Conservation (phyloP, 2,797 vertebrate species). For the Thunnus albacares region DNA sequence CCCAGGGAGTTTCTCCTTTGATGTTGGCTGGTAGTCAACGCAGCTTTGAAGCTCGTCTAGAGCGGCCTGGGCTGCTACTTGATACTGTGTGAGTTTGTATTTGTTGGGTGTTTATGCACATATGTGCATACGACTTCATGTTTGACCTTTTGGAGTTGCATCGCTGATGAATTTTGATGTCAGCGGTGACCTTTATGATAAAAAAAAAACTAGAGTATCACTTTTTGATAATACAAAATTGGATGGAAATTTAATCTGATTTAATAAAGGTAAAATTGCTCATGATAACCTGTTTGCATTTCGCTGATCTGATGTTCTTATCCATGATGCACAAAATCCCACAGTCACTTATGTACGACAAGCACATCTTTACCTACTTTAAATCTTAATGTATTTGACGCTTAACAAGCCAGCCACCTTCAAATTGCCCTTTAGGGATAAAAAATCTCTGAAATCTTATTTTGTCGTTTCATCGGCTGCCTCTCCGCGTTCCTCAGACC, state of each 20-base stretch:
- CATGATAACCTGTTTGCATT: slow-evolving; percentile 44
- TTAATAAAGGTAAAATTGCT: slow-evolving; percentile 19
- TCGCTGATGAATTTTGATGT: slow-evolving; percentile 25
- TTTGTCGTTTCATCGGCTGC: slow-evolving; percentile 75
- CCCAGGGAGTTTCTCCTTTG: slow-evolving; percentile 83
- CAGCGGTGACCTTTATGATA: slow-evolving; percentile 21
- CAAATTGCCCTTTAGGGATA: slow-evolving; percentile 79
- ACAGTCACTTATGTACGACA: slow-evolving; percentile 35
- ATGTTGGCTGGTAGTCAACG: slow-evolving; percentile 76
- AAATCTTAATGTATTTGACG: slow-evolving; percentile 61
- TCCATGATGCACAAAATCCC: slow-evolving; percentile 30
- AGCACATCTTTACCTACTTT: slow-evolving; percentile 49
- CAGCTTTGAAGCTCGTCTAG: slow-evolving; percentile 76
- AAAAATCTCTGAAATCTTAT: slow-evolving; percentile 79
- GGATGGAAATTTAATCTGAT: slow-evolving; percentile 36
- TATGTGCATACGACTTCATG: slow-evolving; percentile 31
- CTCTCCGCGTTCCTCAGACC: slow-evolving; percentile 54
- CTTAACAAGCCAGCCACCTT: slow-evolving; percentile 72
- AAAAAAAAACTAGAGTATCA: not conserved
- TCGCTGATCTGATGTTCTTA: slow-evolving; percentile 28
- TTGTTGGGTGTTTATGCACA: slow-evolving; percentile 55
- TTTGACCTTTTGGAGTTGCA: slow-evolving; percentile 61
- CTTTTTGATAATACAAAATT: slow-evolving; percentile 6
- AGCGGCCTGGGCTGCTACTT: slow-evolving; percentile 55
- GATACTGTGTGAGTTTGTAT: slow-evolving; percentile 64